A percentile compares a stretch with the other conserved stretches of the same genome.
Evolutionary conservation across 2,797 vertebrate species (phyloP).

Genomic region (Falco rusticolus): DNA sequence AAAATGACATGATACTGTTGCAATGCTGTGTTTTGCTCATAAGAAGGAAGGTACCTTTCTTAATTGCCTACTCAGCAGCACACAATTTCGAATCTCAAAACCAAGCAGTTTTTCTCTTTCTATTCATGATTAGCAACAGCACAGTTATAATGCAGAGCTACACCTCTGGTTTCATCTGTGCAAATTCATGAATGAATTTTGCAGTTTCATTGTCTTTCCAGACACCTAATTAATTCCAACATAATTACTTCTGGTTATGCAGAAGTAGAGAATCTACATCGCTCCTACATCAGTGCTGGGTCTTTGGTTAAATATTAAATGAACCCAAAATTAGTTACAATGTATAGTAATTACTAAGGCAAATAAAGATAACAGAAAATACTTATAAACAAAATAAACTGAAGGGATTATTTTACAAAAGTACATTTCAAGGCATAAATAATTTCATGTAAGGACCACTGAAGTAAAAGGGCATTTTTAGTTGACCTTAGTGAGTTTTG

Average conservation of each 20-base stretch:
- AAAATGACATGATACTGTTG: not conserved
- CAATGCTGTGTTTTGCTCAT: not conserved
- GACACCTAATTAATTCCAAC: not conserved
- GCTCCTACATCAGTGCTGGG: not conserved
- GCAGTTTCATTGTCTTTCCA: not conserved
- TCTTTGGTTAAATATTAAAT: not conserved
- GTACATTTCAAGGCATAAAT: not conserved
- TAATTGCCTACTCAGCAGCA: not conserved
- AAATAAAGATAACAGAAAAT: not conserved
- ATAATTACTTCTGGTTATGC: not conserved
- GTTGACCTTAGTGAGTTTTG: not conserved
- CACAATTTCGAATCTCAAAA: not conserved
- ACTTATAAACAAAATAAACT: not conserved
- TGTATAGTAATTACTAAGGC: not conserved
- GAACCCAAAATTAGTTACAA: not conserved
- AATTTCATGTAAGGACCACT: not conserved
- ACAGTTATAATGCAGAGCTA: not conserved
- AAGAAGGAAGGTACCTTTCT: not conserved
- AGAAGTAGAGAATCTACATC: not conserved
- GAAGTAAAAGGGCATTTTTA: not conserved
- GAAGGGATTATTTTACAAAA: not conserved
- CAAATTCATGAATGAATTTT: not conserved
- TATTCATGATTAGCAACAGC: not conserved
- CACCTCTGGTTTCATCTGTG: not conserved
- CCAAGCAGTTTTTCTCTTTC: not conserved